Evolutionary conservation across 2,888 invertebrate genomes (phyloP), one percentile per base, ranked within the genome.

Genomic region (Anorthoa munda): DNA sequence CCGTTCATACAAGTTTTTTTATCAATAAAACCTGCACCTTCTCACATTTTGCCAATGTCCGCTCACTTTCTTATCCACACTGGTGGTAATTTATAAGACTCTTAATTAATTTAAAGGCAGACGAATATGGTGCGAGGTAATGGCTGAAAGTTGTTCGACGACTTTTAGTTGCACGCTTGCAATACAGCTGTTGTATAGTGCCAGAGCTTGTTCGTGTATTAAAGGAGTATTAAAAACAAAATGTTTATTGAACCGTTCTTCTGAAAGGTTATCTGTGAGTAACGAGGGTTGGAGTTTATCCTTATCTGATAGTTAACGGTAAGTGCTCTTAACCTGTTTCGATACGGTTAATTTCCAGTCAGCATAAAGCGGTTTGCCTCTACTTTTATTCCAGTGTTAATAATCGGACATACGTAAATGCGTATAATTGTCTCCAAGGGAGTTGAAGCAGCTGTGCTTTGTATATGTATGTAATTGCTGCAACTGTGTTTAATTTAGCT

Each of bases 101-200:
- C 60, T 83, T 75, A 72, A 75, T 81, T 76, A 76, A 71, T 78
- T 71, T 63, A 59, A 65, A 72, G 55, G 72, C 59, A n/a, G 31
- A n/a, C 56, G 48, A 45, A 59, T 76, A 66, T 66, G 61, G 55
- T 26, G 48, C 67, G 55, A 70, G 71, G 56, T 56, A 56, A 53
- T 48, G 23, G n/a, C 79, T 74, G 75, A 79, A 86, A 86, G 86
- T 84, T 79, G 84, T 74, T 13, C 11, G 5, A 72, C 86, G 11
- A 72, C 74, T 83, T 84, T 83, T 53, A 53, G 61, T 75, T 74
- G 39, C 51, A 48, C 21, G 5, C 64, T 72, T 75, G 64, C 79
- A 45, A 75, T 65, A 71, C 63, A 48, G 56, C 56, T 59, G 58
- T 31, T 70, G 17, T 39, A 53, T 26, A 69, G 48, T 26, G 64